Percentiles rank a stretch among this genome's conserved stretches.
These are phyloP conservation scores for Paedocypris micromegethes DNA, from an alignment of 2,797 vertebrate genomes.

Conservation along the genomic window DNA sequence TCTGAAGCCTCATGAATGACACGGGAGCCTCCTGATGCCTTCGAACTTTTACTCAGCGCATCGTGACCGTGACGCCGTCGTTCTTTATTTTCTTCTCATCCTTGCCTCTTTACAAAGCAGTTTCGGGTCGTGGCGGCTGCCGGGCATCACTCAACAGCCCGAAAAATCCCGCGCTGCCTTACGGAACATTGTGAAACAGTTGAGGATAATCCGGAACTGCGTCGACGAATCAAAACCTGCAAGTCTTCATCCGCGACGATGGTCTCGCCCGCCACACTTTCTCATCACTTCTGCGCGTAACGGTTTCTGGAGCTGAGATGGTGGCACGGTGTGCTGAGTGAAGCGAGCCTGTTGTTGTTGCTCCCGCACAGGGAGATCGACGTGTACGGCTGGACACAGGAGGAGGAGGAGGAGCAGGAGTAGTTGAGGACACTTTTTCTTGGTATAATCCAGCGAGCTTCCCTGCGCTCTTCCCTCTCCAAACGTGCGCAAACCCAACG, in stretches of 20 bases:
- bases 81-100: conserved; percentile 25
- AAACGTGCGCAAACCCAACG: conserved; percentile 74
- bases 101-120: conserved; percentile 40
- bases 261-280: conserved; percentile 44
- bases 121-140: conserved; percentile 32
- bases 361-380: conserved; percentile 55
- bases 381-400: conserved; percentile 58
- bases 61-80: conserved; percentile 47
- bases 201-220: conserved; percentile 47
- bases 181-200: conserved; percentile 39
- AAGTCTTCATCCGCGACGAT: conserved; percentile 41
- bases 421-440: conserved; percentile 66
- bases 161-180: conserved; percentile 45
- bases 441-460: conserved; percentile 67
- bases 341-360: conserved; percentile 45
- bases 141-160: not conserved
- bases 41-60: conserved; percentile 53
- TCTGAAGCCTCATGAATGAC: conserved; percentile 53
- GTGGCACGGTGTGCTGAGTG: not conserved
- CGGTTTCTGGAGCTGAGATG: too few relatives aligned
- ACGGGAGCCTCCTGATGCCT: conserved; percentile 53
- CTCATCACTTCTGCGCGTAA: conserved; percentile 20
- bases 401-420: conserved; percentile 67
- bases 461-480: conserved; percentile 74
- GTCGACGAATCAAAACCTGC: conserved; percentile 38